Conservation (phyloP, 2,113 vertebrate genomes). For the Piaya cayana region DNA sequence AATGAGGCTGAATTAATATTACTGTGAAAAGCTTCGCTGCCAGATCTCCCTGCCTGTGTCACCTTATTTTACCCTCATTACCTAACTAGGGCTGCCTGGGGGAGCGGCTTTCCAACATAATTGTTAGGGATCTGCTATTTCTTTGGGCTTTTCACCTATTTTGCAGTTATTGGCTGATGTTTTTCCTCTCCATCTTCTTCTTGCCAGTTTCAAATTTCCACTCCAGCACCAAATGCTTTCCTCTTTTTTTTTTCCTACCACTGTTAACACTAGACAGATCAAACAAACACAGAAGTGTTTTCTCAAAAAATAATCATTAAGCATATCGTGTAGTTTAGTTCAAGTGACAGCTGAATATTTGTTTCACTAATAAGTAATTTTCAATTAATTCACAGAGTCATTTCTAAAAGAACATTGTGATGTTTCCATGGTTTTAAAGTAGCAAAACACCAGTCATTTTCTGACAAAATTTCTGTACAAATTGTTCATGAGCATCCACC, state of each 20-base stretch:
- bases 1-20: neutral
- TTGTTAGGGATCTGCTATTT: neutral
- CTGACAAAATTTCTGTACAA: conserved; percentile 25
- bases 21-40: neutral
- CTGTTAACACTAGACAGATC: conserved; percentile 60
- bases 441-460: conserved; percentile 21
- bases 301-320: conserved; percentile 69
- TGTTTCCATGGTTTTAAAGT: conserved; percentile 51
- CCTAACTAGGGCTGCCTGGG: neutral
- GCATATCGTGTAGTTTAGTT: conserved; percentile 22
- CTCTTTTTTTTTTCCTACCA: neutral
- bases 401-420: conserved; percentile 51
- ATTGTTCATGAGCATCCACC: neutral
- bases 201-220: conserved; percentile 32
- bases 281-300: conserved; percentile 66
- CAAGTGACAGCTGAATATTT: conserved; percentile 71
- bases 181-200: neutral
- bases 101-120: neutral
- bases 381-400: conserved; percentile 65
- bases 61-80: neutral
- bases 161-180: neutral
- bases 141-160: neutral
- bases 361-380: conserved; percentile 75
- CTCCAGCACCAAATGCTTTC: conserved; percentile 4
- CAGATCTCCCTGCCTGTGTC: neutral